A percentile compares a stretch with the other conserved stretches of the same genome.
Evolutionary conservation across 2,113 vertebrate species (phyloP).

Genomic region (Mesoclemmys tuberculata): DNA sequence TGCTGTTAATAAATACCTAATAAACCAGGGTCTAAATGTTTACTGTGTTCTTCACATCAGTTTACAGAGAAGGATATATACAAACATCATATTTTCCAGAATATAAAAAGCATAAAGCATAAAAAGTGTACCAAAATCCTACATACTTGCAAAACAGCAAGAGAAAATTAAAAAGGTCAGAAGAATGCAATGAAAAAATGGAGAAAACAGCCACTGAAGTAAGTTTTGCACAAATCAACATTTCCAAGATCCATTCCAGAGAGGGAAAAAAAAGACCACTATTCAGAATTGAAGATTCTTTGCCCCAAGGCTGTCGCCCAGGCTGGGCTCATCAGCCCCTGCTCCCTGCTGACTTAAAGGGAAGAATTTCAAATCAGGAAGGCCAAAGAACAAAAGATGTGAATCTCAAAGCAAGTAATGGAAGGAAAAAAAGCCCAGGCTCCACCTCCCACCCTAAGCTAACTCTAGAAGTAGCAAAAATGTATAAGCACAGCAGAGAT

Average conservation of each 20-base stretch:
- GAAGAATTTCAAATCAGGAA: constrained; percentile 52
- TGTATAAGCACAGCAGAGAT: background rate
- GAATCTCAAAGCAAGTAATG: constrained; percentile 73
- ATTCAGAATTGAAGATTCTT: constrained; percentile 68
- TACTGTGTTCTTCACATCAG: constrained; percentile 30
- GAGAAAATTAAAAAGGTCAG: background rate
- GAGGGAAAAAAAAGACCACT: constrained; percentile 32
- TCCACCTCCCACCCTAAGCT: constrained; percentile 35
- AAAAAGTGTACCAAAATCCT: background rate
- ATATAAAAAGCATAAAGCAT: background rate
- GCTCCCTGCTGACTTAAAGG: constrained; percentile 62
- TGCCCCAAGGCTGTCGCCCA: constrained; percentile 56
- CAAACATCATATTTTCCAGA: background rate
- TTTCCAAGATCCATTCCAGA: constrained; percentile 10
- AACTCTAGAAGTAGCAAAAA: constrained; percentile 41
- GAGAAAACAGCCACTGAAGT: background rate
- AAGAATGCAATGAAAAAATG: background rate
- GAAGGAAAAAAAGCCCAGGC: constrained; percentile 49
- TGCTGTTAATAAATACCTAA: constrained; percentile 21
- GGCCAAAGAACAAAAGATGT: constrained; percentile 64
- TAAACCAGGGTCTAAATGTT: constrained; percentile 55
- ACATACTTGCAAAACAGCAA: background rate
- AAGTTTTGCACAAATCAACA: constrained; percentile 41
- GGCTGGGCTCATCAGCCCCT: constrained; percentile 56
- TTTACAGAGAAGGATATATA: constrained; percentile 20